Evolutionary conservation across 2,888 invertebrate genomes (phyloP).

Genomic region (Protonemura montana): DNA sequence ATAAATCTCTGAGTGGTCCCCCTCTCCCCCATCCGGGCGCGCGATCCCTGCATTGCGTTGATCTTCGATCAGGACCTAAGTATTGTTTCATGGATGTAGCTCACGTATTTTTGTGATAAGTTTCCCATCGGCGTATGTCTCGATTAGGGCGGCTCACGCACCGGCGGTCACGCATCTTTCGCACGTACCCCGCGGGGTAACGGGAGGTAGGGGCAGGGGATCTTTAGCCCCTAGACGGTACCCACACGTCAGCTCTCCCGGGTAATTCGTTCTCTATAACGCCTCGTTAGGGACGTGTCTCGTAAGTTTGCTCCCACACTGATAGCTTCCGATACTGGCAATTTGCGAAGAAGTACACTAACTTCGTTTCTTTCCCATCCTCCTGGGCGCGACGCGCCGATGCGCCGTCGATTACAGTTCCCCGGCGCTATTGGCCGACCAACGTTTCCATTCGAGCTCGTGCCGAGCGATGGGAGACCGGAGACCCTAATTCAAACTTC

Average conservation of each 20-base stretch:
- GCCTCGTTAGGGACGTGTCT: background rate
- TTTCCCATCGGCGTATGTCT: background rate
- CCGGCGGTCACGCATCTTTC: background rate
- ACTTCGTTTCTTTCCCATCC: background rate
- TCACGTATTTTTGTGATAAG: conserved; percentile 12
- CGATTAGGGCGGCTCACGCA: background rate
- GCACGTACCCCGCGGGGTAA: background rate
- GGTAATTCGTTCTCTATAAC: background rate
- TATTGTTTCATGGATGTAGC: background rate
- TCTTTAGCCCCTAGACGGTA: background rate
- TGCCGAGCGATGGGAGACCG: background rate
- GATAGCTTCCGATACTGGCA: background rate
- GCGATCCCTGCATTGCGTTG: background rate
- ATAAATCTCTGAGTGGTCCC: background rate
- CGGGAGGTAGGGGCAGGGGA: background rate
- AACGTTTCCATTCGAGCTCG: background rate
- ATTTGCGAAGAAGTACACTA: background rate
- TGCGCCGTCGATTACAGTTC: background rate
- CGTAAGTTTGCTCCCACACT: background rate
- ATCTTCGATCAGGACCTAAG: background rate
- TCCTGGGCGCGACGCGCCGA: background rate
- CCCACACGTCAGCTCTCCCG: background rate
- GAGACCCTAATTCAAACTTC: background rate
- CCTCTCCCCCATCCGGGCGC: background rate
- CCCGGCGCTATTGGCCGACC: background rate